Conservation (phyloP, 2,797 vertebrate species). For the Monodelphis domestica region DNA sequence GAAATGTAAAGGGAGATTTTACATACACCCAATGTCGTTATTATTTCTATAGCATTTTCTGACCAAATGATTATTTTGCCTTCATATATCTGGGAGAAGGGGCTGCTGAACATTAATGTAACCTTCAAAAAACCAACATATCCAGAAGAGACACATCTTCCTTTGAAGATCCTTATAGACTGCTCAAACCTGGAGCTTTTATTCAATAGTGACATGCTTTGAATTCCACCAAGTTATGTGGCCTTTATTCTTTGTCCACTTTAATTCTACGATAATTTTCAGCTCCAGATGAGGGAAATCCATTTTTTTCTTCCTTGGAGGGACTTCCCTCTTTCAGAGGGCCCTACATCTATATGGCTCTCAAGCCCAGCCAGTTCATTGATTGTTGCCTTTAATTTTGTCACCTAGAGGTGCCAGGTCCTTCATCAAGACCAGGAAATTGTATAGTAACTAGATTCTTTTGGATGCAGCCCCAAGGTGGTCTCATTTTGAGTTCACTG, state of each 20-base stretch:
- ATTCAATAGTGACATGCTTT: not conserved
- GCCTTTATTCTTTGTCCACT: not conserved
- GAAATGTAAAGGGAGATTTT: conserved; percentile 73
- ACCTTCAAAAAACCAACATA: not conserved
- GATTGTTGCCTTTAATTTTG: not conserved
- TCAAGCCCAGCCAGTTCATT: not conserved
- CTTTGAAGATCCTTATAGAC: not conserved
- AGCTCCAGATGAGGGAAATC: not conserved
- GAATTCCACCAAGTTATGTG: not conserved
- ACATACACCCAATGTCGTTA: conserved; percentile 58
- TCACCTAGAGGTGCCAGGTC: not conserved
- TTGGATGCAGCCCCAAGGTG: not conserved
- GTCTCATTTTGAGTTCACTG: not conserved
- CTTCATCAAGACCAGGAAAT: not conserved
- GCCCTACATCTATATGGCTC: not conserved
- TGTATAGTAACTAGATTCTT: not conserved
- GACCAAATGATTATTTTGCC: conserved; percentile 50
- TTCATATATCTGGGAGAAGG: conserved; percentile 47
- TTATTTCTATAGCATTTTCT: conserved; percentile 67
- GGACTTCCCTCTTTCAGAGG: not conserved
- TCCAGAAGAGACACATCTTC: not conserved
- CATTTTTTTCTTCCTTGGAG: not conserved
- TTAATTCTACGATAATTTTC: not conserved
- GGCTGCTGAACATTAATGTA: conserved; percentile 8
- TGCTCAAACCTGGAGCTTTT: not conserved